A percentile compares a stretch with the other conserved stretches of the same genome.
phyloP scores from a whole-genome alignment of 2,797 vertebrate genomes.

The Bradypodion ventrale region DNA sequence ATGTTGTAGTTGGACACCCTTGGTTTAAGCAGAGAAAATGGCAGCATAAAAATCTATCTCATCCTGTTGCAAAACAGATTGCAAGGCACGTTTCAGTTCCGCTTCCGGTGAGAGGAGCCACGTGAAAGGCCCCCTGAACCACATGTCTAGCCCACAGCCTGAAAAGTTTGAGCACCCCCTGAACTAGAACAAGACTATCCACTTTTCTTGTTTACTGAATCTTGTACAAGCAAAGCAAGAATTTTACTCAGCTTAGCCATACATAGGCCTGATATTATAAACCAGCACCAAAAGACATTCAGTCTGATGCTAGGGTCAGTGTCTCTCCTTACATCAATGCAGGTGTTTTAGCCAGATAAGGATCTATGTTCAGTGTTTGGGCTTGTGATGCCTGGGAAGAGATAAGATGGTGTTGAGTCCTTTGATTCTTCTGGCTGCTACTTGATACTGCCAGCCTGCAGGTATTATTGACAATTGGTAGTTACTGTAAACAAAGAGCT shows the following conservation, averaged over 20 bases:
- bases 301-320: neutral
- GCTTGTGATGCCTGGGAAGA: neutral
- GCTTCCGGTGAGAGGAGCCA: too few relatives aligned
- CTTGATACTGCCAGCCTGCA: neutral
- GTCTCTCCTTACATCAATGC: neutral
- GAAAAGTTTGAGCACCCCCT: too few relatives aligned
- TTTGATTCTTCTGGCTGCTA: neutral
- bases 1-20: too few relatives aligned
- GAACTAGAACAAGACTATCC: neutral
- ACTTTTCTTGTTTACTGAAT: neutral
- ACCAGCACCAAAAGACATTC: neutral
- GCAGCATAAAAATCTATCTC: too few relatives aligned
- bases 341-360: neutral
- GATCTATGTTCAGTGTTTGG: neutral
- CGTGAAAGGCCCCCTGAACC: too few relatives aligned
- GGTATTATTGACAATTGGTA: slow-evolving; percentile 16
- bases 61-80: too few relatives aligned
- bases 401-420: slow-evolving; percentile 13
- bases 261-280: neutral
- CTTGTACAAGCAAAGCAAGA: neutral
- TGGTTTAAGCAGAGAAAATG: too few relatives aligned
- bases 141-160: too few relatives aligned
- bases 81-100: too few relatives aligned
- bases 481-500: slow-evolving; percentile 10
- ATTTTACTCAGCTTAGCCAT: neutral